Percentiles rank a stretch among this genome's conserved stretches.
Conservation (phyloP, 2,113 vertebrate species). For the Struthidea cinerea region DNA sequence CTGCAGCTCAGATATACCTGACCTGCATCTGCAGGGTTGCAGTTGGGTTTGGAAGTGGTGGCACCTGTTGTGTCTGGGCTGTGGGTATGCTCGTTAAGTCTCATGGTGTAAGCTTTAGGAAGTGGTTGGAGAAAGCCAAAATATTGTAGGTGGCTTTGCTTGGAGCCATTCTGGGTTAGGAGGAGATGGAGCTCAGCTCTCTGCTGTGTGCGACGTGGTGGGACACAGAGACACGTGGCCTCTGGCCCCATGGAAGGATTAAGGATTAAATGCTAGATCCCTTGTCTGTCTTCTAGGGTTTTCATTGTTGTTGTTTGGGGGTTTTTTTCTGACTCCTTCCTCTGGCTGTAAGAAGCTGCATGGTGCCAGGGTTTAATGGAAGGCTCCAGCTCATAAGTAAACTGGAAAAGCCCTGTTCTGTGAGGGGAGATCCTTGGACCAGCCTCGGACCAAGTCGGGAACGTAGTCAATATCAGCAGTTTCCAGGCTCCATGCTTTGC, state of each 20-base stretch:
- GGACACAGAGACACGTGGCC: background rate
- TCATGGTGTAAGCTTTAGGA: accelerated
- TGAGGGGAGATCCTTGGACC: background rate
- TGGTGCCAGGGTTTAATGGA: background rate
- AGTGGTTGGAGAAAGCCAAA: background rate
- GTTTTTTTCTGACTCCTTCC: background rate
- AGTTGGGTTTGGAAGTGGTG: background rate
- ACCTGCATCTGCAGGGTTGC: background rate
- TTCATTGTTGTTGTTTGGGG: background rate
- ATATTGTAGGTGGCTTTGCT: background rate
- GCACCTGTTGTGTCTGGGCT: background rate
- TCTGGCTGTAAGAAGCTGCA: background rate
- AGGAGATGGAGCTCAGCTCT: background rate
- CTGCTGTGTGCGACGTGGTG: accelerated
- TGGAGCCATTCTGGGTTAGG: background rate
- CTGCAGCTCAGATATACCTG: background rate
- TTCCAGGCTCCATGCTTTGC: background rate
- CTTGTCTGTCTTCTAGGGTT: background rate
- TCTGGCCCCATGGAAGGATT: background rate
- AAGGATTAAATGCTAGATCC: background rate
- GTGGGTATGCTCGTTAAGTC: background rate
- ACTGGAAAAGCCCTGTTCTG: background rate
- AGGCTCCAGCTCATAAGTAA: background rate
- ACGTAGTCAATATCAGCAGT: background rate
- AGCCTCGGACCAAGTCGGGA: background rate